phyloP scores from a whole-genome alignment of 2,888 invertebrate species.

The Clitarchus hookeri region DNA sequence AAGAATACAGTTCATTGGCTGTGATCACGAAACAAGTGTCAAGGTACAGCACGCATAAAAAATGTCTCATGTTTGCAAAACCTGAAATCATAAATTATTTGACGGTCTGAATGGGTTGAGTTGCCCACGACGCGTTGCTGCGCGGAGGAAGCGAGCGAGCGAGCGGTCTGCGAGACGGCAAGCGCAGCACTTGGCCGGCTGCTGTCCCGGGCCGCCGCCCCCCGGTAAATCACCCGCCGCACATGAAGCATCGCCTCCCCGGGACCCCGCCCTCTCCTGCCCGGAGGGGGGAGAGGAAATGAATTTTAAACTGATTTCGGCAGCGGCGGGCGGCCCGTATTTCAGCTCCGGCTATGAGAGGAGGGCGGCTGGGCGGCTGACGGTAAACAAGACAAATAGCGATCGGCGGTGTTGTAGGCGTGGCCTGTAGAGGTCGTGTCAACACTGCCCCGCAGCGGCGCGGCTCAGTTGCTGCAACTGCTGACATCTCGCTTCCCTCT shows the following conservation, averaged over 20 bases:
- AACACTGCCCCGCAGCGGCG: background rate
- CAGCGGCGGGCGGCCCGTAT: background rate
- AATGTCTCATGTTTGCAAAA: too few relatives aligned
- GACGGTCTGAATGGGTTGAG: too few relatives aligned
- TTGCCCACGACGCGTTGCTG: too few relatives aligned
- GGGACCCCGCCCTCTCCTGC: background rate
- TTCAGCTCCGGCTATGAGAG: background rate
- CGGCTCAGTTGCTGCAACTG: too few relatives aligned
- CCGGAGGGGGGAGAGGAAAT: slow-evolving; percentile 17
- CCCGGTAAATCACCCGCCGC: background rate
- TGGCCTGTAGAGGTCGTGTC: background rate
- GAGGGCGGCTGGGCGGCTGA: background rate
- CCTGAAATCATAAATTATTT: too few relatives aligned
- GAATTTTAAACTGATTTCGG: slow-evolving; percentile 36
- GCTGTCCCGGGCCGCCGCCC: background rate
- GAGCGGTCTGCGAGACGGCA: too few relatives aligned
- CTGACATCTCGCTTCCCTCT: too few relatives aligned
- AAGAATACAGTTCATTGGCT: too few relatives aligned
- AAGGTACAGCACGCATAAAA: too few relatives aligned
- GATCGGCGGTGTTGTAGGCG: background rate
- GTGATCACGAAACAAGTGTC: too few relatives aligned
- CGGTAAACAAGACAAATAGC: background rate
- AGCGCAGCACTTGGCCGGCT: background rate
- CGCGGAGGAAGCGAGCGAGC: too few relatives aligned
- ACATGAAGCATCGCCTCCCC: background rate